A percentile compares a stretch with the other conserved stretches of the same genome.
phyloP scores from a whole-genome alignment of 1,140 invertebrate species.

The Zaprionus nigranus region DNA sequence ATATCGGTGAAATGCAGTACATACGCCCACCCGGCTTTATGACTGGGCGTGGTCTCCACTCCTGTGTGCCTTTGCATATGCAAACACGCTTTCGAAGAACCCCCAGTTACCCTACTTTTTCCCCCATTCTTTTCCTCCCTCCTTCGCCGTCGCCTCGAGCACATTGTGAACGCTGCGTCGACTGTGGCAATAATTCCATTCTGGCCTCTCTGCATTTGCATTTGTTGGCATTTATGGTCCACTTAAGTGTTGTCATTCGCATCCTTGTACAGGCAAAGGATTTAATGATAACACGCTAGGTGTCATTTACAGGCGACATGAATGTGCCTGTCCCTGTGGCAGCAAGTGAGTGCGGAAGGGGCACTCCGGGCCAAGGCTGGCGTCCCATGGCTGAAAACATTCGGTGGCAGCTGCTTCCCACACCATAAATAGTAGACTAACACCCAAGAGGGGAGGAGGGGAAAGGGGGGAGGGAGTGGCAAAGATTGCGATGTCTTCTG shows the following conservation, averaged over 20 bases:
- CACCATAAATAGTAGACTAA: background rate
- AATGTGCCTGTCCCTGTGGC: conserved; percentile 23
- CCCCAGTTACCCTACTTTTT: background rate
- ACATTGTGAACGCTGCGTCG: conserved; percentile 39
- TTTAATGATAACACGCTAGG: conserved; percentile 72
- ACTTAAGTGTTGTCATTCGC: conserved; percentile 74
- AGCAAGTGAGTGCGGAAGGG: background rate
- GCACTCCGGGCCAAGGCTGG: background rate
- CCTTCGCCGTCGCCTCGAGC: background rate
- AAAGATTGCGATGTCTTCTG: conserved; percentile 3
- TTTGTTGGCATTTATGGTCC: conserved; percentile 79
- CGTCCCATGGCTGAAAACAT: background rate
- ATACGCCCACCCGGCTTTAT: conserved; percentile 51
- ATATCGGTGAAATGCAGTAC: conserved; percentile 75
- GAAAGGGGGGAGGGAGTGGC: background rate
- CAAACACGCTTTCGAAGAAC: conserved; percentile 62
- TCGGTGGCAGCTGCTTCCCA: background rate
- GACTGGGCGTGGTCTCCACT: conserved; percentile 35
- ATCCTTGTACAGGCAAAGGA: conserved; percentile 47
- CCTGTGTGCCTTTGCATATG: conserved; percentile 69
- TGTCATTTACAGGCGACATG: conserved; percentile 68
- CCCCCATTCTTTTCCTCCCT: background rate
- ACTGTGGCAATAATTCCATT: conserved; percentile 64
- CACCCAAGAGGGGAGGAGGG: background rate
- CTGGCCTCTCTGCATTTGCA: conserved; percentile 69